Evolutionary conservation across 2,888 invertebrate genomes (phyloP), one percentile per base, ranked within the genome.

Genomic region (Eristalinus sepulchralis): DNA sequence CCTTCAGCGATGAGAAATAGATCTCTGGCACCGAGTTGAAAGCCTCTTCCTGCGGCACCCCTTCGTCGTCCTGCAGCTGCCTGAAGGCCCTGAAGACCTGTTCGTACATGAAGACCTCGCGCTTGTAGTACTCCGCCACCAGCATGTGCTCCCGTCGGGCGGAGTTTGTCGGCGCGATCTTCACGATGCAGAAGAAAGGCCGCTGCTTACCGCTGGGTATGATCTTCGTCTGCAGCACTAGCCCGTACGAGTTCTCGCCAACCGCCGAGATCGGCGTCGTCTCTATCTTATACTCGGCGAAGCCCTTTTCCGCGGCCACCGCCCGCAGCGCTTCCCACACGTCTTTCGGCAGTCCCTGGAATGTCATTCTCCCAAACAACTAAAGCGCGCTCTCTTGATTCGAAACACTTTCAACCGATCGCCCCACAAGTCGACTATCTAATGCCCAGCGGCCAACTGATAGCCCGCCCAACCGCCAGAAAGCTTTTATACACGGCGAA

Each of bases 71-170:
- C 34, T 87, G 88, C 9, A 89, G 34, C 11, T 71, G 62, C 22
- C 20, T 33, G 80, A 89, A 91, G 55, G 89, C 89, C 24, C 62
- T 80, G 11, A 91, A 88, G 6, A 91, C 90, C 17, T 81, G 67
- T 24, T 90, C 78, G 72, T 91, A 91, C 88, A 91, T 90, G 75
- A 90, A 90, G 0, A 90, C 89, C 84, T 91, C 91, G 0, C 91
- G 90, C 4, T 86, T 72, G 63, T 91, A 91, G 63, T 88, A 90
- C 13, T 91, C 90, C 2, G 84, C 89, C 2, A 91, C 91, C 20
- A 88, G 88, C 89, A 90, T 90, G 55, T 90, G 90, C 6, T 78
- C 79, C 24, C 91, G 89, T 1, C 90, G 88, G 1, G 91, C 91
- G 10, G 88, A 76, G 87, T 90, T 89, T 57, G 89, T 89, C 0